phyloP scores from a whole-genome alignment of 2,797 vertebrate species.

The Acrossocheilus wenchowensis region DNA sequence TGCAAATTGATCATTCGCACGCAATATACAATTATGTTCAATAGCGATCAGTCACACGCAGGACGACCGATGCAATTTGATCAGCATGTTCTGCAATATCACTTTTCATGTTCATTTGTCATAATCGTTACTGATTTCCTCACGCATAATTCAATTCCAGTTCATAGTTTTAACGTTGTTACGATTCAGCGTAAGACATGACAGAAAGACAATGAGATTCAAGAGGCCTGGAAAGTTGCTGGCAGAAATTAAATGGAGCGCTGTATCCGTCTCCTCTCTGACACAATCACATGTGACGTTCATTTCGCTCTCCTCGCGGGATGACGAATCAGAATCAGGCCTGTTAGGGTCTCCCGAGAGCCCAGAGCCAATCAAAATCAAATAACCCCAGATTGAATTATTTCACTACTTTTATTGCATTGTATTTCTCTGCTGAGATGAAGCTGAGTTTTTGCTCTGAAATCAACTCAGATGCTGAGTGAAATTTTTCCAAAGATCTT shows the following conservation, averaged over 20 bases:
- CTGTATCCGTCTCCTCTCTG: constrained; percentile 47
- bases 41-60: not conserved
- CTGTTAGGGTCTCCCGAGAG: constrained; percentile 17
- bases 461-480: not conserved
- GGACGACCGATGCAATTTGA: constrained; percentile 1
- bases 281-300: constrained; percentile 33
- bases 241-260: constrained; percentile 46
- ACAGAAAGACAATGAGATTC: constrained; percentile 35
- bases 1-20: not conserved
- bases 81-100: constrained; percentile 5
- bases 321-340: constrained; percentile 15
- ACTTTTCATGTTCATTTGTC: constrained; percentile 14
- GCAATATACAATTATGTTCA: not conserved
- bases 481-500: not conserved
- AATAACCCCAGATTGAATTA: constrained; percentile 46
- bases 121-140: not conserved
- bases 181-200: constrained; percentile 28
- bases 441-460: not conserved
- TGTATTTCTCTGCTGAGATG: constrained; percentile 29
- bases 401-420: constrained; percentile 44
- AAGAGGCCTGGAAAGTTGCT: constrained; percentile 45
- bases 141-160: not conserved
- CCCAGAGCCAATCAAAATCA: constrained; percentile 46
- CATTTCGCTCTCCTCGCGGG: constrained; percentile 9
- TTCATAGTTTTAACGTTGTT: constrained; percentile 1